phyloP scores from a whole-genome alignment of 2,888 invertebrate species.

The Drosophila algonquin region DNA sequence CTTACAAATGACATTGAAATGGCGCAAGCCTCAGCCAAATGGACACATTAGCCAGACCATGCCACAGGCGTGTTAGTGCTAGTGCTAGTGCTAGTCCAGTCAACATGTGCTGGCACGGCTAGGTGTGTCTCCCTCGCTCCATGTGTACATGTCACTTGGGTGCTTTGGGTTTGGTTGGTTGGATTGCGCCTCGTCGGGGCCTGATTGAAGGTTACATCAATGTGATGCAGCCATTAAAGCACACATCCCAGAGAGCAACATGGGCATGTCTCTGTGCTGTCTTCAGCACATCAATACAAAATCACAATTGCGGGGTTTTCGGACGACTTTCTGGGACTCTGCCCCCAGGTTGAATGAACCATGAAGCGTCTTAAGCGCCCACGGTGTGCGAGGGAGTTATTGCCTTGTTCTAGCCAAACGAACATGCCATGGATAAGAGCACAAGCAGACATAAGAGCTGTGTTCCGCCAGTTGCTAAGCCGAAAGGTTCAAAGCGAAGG shows the following conservation, averaged over 20 bases:
- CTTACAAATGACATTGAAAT: conserved; percentile 68
- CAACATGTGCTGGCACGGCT: conserved; percentile 31
- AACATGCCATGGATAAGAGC: conserved; percentile 41
- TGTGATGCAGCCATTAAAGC: conserved; percentile 25
- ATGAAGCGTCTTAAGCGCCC: conserved; percentile 46
- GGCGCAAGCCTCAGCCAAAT: conserved; percentile 43
- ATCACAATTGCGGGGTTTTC: conserved; percentile 19
- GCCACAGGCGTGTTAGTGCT: conserved; percentile 33
- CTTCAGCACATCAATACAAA: conserved; percentile 10
- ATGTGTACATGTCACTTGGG: conserved; percentile 30
- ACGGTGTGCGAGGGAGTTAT: conserved; percentile 39
- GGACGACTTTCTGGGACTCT: conserved; percentile 29
- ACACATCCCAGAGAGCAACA: conserved; percentile 22
- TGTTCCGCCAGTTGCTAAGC: conserved; percentile 32
- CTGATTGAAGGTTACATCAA: conserved; percentile 43
- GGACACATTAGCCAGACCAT: conserved; percentile 51
- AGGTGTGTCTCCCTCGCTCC: conserved; percentile 41
- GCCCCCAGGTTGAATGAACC: conserved; percentile 65
- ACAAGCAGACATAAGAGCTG: conserved; percentile 4
- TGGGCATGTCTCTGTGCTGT: neutral
- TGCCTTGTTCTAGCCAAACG: conserved; percentile 32
- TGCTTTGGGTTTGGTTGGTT: conserved; percentile 29
- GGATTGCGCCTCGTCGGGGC: neutral
- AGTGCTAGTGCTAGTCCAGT: conserved; percentile 40
- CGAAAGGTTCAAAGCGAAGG: conserved; percentile 69